These are phyloP conservation scores for Arge pagana DNA, from an alignment of 2,888 invertebrate genomes.

Conservation along the genomic window DNA sequence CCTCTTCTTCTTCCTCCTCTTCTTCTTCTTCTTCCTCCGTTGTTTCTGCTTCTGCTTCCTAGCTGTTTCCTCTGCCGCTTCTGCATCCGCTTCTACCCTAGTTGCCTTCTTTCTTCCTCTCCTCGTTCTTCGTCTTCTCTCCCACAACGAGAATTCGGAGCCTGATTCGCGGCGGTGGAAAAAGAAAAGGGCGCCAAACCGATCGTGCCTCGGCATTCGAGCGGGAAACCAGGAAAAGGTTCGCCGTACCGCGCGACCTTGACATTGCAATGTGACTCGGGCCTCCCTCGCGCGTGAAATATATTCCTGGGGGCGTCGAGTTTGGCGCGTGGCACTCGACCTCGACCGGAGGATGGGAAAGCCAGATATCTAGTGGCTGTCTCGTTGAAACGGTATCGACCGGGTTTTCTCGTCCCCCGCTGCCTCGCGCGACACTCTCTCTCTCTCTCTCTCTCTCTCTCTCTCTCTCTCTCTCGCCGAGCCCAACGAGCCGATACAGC, in stretches of 20 bases:
- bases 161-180: too few species aligned
- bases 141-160: too few species aligned
- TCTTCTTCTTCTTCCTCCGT: neutral
- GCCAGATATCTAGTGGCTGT: too few species aligned
- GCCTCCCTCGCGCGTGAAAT: slow-evolving; percentile 40
- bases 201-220: slow-evolving; percentile 21
- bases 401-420: neutral
- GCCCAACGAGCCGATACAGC: too few species aligned
- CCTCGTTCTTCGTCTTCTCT: slow-evolving; percentile 17
- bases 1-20: slow-evolving; percentile 29
- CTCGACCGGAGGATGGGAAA: too few species aligned
- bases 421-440: too few species aligned
- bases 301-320: slow-evolving; percentile 38
- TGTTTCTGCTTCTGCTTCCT: neutral
- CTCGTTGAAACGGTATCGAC: too few species aligned
- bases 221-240: neutral
- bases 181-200: too few species aligned
- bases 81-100: slow-evolving; percentile 11
- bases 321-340: slow-evolving; percentile 46
- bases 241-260: too few species aligned
- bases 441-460: slow-evolving; percentile 4
- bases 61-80: too few species aligned
- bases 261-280: slow-evolving; percentile 27
- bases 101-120: slow-evolving; percentile 19
- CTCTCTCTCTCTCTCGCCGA: neutral